Evolutionary conservation across 2,113 vertebrate genomes (phyloP).

Genomic region (Micronisus gabar): DNA sequence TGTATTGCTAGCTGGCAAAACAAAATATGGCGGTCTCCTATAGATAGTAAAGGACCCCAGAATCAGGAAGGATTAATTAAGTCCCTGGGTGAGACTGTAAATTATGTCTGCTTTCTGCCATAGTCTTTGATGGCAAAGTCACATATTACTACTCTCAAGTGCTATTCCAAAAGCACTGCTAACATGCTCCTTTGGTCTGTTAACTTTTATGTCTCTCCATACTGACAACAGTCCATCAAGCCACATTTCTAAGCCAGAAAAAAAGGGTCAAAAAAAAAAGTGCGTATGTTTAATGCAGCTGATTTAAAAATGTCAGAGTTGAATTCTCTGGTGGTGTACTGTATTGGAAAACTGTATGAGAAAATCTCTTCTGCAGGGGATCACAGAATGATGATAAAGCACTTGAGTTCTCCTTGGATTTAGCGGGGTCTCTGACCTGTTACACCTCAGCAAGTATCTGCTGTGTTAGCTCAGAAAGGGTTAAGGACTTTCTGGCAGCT

Average conservation of each 20-base stretch:
- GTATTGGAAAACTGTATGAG: background rate
- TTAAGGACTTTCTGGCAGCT: background rate
- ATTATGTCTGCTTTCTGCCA: background rate
- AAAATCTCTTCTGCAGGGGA: background rate
- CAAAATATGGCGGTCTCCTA: background rate
- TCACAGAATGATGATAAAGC: background rate
- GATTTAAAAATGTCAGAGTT: background rate
- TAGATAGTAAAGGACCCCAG: background rate
- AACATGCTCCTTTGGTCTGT: background rate
- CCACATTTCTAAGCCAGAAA: background rate
- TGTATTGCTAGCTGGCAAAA: background rate
- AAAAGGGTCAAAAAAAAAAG: background rate
- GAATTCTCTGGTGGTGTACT: background rate
- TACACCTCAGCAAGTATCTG: background rate
- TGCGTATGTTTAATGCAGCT: background rate
- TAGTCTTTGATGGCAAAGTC: background rate
- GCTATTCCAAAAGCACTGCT: background rate
- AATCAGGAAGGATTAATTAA: background rate
- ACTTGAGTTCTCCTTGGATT: background rate
- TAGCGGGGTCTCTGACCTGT: background rate
- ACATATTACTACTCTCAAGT: background rate
- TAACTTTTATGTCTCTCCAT: background rate
- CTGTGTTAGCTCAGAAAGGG: background rate
- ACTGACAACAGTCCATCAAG: background rate
- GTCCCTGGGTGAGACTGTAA: background rate